Evolutionary conservation across 2,113 vertebrate species (phyloP).

Genomic region (Serilophus lunatus): DNA sequence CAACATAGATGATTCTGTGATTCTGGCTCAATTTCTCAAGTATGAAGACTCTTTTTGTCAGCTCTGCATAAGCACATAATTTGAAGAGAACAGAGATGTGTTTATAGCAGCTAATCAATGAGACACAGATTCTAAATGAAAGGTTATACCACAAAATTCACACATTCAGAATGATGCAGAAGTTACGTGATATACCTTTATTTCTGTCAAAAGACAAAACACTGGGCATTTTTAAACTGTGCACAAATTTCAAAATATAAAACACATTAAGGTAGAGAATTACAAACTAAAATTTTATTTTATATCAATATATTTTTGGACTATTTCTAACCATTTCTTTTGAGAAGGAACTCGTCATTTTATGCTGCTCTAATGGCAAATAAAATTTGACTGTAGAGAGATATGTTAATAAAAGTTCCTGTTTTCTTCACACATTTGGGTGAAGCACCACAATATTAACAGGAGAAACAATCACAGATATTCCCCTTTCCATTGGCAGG

Average conservation of each 20-base stretch:
- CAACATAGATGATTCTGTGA: too few species aligned
- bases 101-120: neutral
- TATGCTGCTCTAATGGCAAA: neutral
- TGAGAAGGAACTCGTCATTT: neutral
- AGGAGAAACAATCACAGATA: neutral
- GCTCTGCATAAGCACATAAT: neutral
- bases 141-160: neutral
- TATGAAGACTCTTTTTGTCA: neutral
- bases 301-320: neutral
- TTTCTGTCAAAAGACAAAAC: neutral
- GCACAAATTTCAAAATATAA: neutral
- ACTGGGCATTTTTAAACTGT: neutral
- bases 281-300: neutral
- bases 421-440: neutral
- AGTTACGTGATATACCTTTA: neutral
- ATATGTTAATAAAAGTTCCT: neutral
- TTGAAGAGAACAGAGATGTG: neutral
- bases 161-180: neutral
- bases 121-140: neutral
- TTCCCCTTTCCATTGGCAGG: neutral
- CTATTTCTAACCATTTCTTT: neutral
- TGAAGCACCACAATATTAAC: neutral
- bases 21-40: neutral
- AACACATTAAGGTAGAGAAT: neutral
- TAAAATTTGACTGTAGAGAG: neutral